Evolutionary conservation across 2,113 vertebrate genomes (phyloP), one percentile per base, ranked within the genome.

Genomic region (Motacilla tschutschensis): DNA sequence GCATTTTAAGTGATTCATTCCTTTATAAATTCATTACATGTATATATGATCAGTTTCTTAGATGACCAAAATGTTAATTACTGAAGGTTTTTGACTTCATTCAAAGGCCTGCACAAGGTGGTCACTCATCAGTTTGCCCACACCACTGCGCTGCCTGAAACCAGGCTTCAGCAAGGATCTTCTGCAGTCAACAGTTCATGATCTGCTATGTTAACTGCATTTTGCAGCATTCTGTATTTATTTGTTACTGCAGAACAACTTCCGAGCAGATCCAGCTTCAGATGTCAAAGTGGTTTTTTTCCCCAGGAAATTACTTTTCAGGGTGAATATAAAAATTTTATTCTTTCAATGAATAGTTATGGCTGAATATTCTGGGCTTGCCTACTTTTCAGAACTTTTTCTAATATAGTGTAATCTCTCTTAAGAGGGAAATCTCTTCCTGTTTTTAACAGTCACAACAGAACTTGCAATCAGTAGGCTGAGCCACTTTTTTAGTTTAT

Each of bases 1-100:
- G 64, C 72, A 75, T 80, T 87, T 83, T 76, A 87, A 89, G 60
- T 40, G 53, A 92, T 85, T 71, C 3, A 66, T 83, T 92, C 48
- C 28, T 85, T 76, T 47, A 41, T 29, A 29, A 18, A 67, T 22
- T 62, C 20, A 63, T 85, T 65, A 76, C 51, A 71, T 41, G 10
- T 55, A 38, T 79, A 62, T 46, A 82, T 55, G 46, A 85, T 78
- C 47, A 59, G 36, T 62, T 80, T 53, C 46, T 71, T 33, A 59
- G 36, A 58, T 82, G 60, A 88, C 36, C 11, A 80, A 69, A 85
- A 84, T 69, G 50, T 48, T 86, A 76, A 59, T 46, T 17, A 40
- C 17, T 58, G 46, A 92, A 67, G 22, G 28, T 16, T 71, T 72
- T 33, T 53, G n/a, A 31, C 31, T 71, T 53, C 83, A 55, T 83